Conservation (phyloP, 1,140 invertebrate species). For the Drosophila eugracilis region DNA sequence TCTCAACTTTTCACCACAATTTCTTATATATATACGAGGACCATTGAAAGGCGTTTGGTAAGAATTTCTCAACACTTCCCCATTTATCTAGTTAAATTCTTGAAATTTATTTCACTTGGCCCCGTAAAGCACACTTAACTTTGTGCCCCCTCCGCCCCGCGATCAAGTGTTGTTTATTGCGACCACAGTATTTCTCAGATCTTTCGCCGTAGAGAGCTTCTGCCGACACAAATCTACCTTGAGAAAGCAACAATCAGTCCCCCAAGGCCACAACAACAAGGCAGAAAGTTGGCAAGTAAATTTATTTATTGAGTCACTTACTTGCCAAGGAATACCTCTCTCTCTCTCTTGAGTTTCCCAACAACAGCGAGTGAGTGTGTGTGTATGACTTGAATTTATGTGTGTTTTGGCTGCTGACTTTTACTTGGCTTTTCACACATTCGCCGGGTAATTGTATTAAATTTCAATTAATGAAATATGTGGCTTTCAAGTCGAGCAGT, state of each 20-base stretch:
- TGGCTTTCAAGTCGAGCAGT: constrained; percentile 10
- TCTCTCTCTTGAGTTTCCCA: neutral
- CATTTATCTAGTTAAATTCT: constrained; percentile 29
- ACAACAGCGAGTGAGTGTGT: constrained; percentile 14
- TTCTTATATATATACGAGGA: too few relatives aligned
- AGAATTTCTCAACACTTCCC: too few relatives aligned
- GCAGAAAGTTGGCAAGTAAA: constrained; percentile 57
- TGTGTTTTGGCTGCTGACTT: constrained; percentile 62
- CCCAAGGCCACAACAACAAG: constrained; percentile 29
- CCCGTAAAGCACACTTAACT: constrained; percentile 34
- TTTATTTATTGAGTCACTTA: constrained; percentile 78
- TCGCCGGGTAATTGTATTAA: constrained; percentile 74
- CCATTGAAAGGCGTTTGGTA: too few relatives aligned
- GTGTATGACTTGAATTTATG: constrained; percentile 50
- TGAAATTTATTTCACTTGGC: constrained; percentile 23
- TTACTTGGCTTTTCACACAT: constrained; percentile 53
- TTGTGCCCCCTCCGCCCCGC: constrained; percentile 6
- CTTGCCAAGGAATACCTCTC: constrained; percentile 56
- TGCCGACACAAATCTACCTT: constrained; percentile 32
- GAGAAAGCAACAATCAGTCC: constrained; percentile 48
- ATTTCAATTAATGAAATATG: constrained; percentile 76
- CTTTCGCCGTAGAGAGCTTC: constrained; percentile 17
- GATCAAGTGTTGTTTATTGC: constrained; percentile 45
- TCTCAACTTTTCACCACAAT: too few relatives aligned
- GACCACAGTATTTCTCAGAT: constrained; percentile 32